phyloP scores from a whole-genome alignment of 2,888 invertebrate genomes.

The Scaptomyza polygonia region DNA sequence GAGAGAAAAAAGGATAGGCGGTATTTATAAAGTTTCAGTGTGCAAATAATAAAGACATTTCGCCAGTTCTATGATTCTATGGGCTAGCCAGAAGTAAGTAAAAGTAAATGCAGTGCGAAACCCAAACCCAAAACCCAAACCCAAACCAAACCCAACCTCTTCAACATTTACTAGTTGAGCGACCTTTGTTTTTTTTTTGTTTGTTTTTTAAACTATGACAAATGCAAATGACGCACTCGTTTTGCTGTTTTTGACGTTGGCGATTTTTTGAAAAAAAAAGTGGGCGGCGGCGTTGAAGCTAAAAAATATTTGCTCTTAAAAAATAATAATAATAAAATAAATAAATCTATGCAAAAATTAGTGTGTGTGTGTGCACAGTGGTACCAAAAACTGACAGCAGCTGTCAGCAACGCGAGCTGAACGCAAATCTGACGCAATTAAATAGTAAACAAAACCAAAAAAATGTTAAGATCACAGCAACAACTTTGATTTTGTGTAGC shows the following conservation, averaged over 20 bases:
- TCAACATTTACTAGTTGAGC: slow-evolving; percentile 25
- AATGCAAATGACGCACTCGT: slow-evolving; percentile 72
- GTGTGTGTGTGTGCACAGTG: slow-evolving; percentile 32
- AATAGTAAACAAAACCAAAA: slow-evolving; percentile 12
- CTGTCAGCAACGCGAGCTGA: neutral
- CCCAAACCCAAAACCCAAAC: slow-evolving; percentile 11
- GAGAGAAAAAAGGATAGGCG: slow-evolving; percentile 55
- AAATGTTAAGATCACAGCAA: slow-evolving; percentile 11
- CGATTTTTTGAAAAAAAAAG: slow-evolving; percentile 41
- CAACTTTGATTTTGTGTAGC: neutral
- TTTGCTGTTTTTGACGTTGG: slow-evolving; percentile 35
- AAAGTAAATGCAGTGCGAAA: slow-evolving; percentile 33
- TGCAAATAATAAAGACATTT: slow-evolving; percentile 71
- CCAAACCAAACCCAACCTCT: neutral
- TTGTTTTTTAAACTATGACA: slow-evolving; percentile 55
- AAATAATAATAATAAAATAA: slow-evolving; percentile 19
- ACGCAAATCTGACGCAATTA: slow-evolving; percentile 6
- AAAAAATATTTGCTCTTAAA: slow-evolving; percentile 5
- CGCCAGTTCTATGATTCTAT: slow-evolving; percentile 19
- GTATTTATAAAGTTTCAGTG: slow-evolving; percentile 66
- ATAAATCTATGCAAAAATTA: slow-evolving; percentile 28
- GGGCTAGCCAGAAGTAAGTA: slow-evolving; percentile 5
- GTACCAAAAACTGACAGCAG: slow-evolving; percentile 6
- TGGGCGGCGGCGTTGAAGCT: slow-evolving; percentile 39
- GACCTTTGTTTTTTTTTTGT: slow-evolving; percentile 48